Base-by-base conservation (phyloP, 2,888 invertebrate genomes). In the Subacronicta megacephala region DNA sequence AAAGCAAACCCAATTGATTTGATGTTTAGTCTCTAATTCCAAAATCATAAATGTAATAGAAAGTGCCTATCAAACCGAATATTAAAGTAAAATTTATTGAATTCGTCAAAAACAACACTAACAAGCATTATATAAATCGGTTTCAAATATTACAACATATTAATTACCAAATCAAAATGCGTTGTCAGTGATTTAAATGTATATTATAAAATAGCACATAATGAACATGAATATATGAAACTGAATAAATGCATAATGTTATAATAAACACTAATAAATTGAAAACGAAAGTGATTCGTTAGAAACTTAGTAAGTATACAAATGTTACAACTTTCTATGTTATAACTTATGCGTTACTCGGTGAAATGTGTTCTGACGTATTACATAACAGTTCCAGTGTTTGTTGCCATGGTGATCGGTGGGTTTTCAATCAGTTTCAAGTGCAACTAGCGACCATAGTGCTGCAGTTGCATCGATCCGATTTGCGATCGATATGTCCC, bases 241-340 rank as follows among this genome's bases (percentile, higher is more conserved):
- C 49, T 16, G 62, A 36, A 69, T 72, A 62, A 59, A 73, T 73
- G 51, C 58, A 52, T 62, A 62, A 55, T 55, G 49, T 40, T 31
- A 46, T n/a, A 50, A 53, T 53, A 51, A 58, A 59, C 33, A 49
- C 16, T 50, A 58, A 51, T 59, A 53, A 38, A 45, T 40, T 35
- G 26, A 66, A 75, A 75, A 59, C 9, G 75, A 76, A 76, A 75
- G 76, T 72, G 53, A 46, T 58, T 49, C 31, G 26, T 10, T 47
- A 69, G 58, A 69, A 65, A 72, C 45, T 20, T 50, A 36, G 45
- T 46, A 62, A 36, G 45, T 46, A 62, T 61, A 57, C 31, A 51
- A 46, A 54, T 31, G 46, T 45, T 33, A 35, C 38, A 54, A 41
- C 76, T 76, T 76, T 76, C 74, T 74, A 65, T 26, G 23, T 49